Base-by-base conservation (phyloP, 2,797 vertebrate species). In the Lacerta bilineata region DNA sequence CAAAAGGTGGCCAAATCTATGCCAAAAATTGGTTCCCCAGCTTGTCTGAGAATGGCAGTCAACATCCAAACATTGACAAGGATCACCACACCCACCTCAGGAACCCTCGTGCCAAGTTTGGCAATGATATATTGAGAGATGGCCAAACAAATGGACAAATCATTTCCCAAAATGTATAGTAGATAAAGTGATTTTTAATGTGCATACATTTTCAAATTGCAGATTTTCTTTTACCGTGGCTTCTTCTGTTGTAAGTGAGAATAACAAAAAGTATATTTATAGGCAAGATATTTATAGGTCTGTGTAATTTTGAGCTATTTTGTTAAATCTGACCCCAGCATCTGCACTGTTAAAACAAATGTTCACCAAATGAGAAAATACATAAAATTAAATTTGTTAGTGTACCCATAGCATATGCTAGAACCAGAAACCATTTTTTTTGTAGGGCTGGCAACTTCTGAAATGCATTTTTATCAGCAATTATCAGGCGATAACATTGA, bases 281-380 rank as follows among this genome's bases (percentile, higher is more conserved):
- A 82, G 5, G 4, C 2, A 72, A 86, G 0, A 0, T 78, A 80
- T 69, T 86, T 90, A 68, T 17, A 90, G 55, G 55, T 0, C 5
- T 78, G 25, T 50, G 61, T 0, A 69, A 7, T 27, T 17, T 15
- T 55, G 18, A 18, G 29, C 27, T 17, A 29, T 78, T 61, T 79
- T 29, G 11, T 85, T 61, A 85, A 74, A 86, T 23, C 68, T 61
- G 72, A 0, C 33, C 27, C 86, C 23, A 55, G 36, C 15, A 80
- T 90, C 18, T 89, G 43, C 20, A n/a, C 83, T 82, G 55, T 88
- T 85, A 66, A 77, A 85, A 77, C 25, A 77, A 85, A 71, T 75
- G 61, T 61, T 84, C 50, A 15, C 71, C 43, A 3, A 64, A 77
- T 66, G 55, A 33, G 9, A 76, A 76, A 76, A 76, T 64, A 3